Base-by-base conservation (phyloP, 2,888 invertebrate genomes). In the Cataglyphis altisquamis region DNA sequence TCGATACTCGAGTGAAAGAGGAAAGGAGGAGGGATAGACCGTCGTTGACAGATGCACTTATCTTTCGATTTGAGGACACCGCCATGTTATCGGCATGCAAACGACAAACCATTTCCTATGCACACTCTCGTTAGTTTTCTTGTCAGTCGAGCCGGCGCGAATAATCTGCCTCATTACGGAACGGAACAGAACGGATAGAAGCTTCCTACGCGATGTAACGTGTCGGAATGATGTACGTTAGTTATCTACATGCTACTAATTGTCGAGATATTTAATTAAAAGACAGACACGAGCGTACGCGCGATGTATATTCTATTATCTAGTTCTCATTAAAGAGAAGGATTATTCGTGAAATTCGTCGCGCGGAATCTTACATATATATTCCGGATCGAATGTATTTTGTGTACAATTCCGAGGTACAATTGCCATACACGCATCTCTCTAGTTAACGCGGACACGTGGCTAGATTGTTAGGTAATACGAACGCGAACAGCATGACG, bases 81-180 rank as follows among this genome's bases (percentile, higher is more conserved):
- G 88, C 81, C 77, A 85, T 83, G 88, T 68, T 91, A 91, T 92
- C 91, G 57, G 72, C 72, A 75, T 86, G 84, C 85, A 86, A 87
- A 86, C 88, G 89, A 90, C 87, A 91, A 92, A 88, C 88, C 90
- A 90, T 90, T 92, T 92, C 92, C 92, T 91, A 92, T 91, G 90
- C 91, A 89, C 88, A 90, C 89, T 85, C 88, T 89, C 84, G 86
- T 88, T 87, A 80, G 78, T 87, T 86, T 90, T 89, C 89, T 91
- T 89, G 91, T 90, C 90, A 77, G 85, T 68, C 83, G 80, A 72
- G 48, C 85, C 66, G 82, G 29, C 84, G 83, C 63, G 87, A 85
- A 89, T 89, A 89, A 89, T 90, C 90, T 87, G 86, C 83, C 87
- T 91, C 91, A 87, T 91, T 91, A 90, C n/a, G 52, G 52, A 52